These are phyloP conservation scores for Propithecus coquereli DNA, from an alignment of 2,113 vertebrate genomes.

Conservation along the genomic window DNA sequence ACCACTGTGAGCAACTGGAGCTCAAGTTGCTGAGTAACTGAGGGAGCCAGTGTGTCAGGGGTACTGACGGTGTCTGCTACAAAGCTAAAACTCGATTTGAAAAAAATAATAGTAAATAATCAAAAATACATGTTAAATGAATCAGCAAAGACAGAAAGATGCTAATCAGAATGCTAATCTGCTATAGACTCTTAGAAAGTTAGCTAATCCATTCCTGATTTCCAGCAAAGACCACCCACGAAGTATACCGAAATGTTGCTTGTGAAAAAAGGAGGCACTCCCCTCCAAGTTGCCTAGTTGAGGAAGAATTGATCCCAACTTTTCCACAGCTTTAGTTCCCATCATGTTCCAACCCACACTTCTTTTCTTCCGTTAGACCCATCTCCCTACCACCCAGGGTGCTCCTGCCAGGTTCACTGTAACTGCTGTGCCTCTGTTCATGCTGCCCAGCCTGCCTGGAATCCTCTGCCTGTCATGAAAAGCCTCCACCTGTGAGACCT, in stretches of 20 bases:
- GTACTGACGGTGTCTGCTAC: neutral
- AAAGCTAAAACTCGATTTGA: neutral
- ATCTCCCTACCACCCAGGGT: neutral
- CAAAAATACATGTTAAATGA: neutral
- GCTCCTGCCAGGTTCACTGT: neutral
- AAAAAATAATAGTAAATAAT: neutral
- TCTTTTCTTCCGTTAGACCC: neutral
- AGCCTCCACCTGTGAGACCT: neutral
- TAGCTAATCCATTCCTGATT: neutral
- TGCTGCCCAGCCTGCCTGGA: neutral
- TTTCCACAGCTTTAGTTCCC: neutral
- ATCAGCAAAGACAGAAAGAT: neutral
- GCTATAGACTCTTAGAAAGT: neutral
- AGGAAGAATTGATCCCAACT: neutral
- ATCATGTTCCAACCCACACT: neutral
- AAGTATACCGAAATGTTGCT: neutral
- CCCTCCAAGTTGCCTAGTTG: neutral
- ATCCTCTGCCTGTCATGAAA: too few species aligned
- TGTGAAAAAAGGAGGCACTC: neutral
- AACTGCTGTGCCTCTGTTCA: rapidly evolving
- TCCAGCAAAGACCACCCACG: neutral
- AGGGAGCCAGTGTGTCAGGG: neutral
- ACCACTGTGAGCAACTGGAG: neutral
- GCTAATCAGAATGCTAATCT: neutral
- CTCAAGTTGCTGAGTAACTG: neutral